Conservation (phyloP, 2,888 invertebrate genomes). For the Acanthosepion pharaonis region DNA sequence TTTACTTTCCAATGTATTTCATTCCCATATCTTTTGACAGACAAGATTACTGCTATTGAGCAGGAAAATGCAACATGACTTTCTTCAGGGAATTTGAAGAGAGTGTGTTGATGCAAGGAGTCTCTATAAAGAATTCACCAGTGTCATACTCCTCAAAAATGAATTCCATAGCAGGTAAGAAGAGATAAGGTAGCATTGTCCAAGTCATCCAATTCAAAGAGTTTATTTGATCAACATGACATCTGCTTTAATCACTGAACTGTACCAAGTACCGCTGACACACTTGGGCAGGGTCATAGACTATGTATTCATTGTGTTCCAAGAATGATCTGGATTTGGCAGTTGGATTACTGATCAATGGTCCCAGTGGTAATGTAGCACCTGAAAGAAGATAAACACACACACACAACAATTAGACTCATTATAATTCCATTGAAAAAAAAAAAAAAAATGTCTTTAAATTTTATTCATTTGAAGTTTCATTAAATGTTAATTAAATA, state of each 20-base stretch:
- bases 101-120: neutral
- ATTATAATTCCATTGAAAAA: too few species aligned
- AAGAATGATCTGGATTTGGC: constrained; percentile 52
- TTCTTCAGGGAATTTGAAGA: neutral
- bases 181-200: neutral
- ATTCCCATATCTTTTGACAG: neutral
- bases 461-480: too few species aligned
- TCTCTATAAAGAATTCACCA: constrained; percentile 11
- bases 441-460: too few species aligned
- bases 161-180: neutral
- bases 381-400: constrained; percentile 56
- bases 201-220: neutral
- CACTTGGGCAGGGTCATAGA: constrained; percentile 71
- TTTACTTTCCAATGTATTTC: neutral
- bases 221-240: neutral
- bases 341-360: constrained; percentile 53
- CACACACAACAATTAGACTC: constrained; percentile 43
- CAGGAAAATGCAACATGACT: neutral
- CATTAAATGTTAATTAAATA: too few species aligned
- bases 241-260: constrained; percentile 58
- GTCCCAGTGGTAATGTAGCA: constrained; percentile 66
- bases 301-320: constrained; percentile 71
- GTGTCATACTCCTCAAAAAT: neutral
- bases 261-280: constrained; percentile 72
- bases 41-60: neutral